Evolutionary conservation across 1,140 invertebrate genomes (phyloP), one percentile per base, ranked within the genome.

Genomic region (Platyscapa corneri): DNA sequence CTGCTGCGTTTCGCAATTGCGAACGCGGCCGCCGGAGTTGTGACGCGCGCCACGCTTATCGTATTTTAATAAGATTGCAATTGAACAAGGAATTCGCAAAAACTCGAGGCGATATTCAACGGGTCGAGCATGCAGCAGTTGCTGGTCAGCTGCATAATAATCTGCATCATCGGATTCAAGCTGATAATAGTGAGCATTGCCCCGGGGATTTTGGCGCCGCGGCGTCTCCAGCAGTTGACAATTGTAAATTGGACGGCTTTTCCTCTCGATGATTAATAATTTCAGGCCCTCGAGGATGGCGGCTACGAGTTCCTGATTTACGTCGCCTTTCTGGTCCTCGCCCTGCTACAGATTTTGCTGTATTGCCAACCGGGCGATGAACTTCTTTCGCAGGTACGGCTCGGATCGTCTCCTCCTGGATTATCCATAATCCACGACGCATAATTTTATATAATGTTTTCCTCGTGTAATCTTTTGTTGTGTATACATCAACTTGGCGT

Each of bases 101-200:
- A 79, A 16, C 78, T 87, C 34, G 39, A 82, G 27, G 3, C 49
- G 37, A 53, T 85, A 0, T 87, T 87, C 74, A 82, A 53, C 7
- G 83, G 78, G 7, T 49, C 83, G 27, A 84, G 86, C 64, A 10
- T 82, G 3, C 81, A 81, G 39, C 87, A 87, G 74, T 70, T 87
- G 87, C 34, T 86, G 1, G 82, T 87, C 56, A 87, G 87, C 79
- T 84, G 84, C 49, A 56, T 86, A 56, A 84, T 86, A 37, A 86
- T 87, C 67, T 87, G 85, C 87, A 18, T 86, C 20, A 86, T 87
- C 56, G 85, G 85, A 46, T 86, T 87, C 60, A 83, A 87, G 32
- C 46, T 87, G 20, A 87, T 87, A 30, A 64, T 86, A 27, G 87
- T 87, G 34, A 86, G 85, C 3, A 72, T 70, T 49, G n/a, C n/a